Evolutionary conservation across 2,797 vertebrate species (phyloP), one percentile per base, ranked within the genome.

Genomic region (Vultur gryphus): DNA sequence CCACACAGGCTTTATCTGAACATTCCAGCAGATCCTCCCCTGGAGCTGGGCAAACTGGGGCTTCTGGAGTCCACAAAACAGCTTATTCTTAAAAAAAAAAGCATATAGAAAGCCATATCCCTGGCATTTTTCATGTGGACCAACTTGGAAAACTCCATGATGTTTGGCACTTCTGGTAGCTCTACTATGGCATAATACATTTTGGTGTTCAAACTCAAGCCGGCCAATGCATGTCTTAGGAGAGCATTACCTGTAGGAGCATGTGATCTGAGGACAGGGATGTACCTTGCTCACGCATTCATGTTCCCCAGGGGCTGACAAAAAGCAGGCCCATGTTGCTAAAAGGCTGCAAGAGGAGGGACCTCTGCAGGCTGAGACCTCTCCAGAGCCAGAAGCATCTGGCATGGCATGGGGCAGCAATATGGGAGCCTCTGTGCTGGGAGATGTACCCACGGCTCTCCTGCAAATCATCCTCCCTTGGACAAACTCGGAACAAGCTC

Each of bases 361-460:
- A 67, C 1, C 41, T 88, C 58, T 67, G 33, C 9, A 52, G 58
- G 18, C 15, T 39, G 37, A 73, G 39, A 61, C 16, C 21, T 5
- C n/a, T 28, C 46, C 10, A 16, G 37, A 85, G 62, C 37, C 66
- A 69, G 41, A 75, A 72, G 46, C 37, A 75, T 48, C 86, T 48
- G 43, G 41, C 49, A 33, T 2, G 15, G 59, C 0, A 0, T 7
- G 44, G 43, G 57, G 35, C 69, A 81, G 48, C 0, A 16, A 70
- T 21, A 41, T 0, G 0, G 72, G 16, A 81, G 37, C 33, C 44
- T 51, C 48, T 39, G 70, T 1, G 2, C 6, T 10, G 31, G 54
- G 43, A 75, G 69, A 29, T 0, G 5, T 13, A 65, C 29, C 59
- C 4, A 2, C 1, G 3, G 55, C 44, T n/a, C 55, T 64, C 46